Evolutionary conservation across 2,888 invertebrate species (phyloP), one percentile per base, ranked within the genome.

Genomic region (Corbicula japonica): DNA sequence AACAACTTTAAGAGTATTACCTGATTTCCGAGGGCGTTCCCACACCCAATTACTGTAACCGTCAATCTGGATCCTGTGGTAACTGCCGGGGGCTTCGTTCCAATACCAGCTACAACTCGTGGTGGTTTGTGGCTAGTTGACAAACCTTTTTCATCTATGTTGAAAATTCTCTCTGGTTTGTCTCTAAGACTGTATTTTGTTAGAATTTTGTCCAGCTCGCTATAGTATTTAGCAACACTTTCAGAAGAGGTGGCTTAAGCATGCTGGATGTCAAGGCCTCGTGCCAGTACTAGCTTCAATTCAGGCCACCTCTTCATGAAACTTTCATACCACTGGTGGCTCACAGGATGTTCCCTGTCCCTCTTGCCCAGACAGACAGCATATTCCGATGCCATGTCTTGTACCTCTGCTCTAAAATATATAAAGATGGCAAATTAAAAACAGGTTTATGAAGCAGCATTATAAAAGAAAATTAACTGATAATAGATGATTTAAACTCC

Each of bases 61-160:
- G 32, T 21, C n/a, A n/a, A 30, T 12, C 28, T 28, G 26, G 28
- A 54, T 21, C 28, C 54, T 30, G 54, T 30, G 12, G 54, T 54
- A 10, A 54, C 44, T 4, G 41, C 68, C 12, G 35, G 68, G 2
- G 30, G 21, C 56, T 68, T 68, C 44, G 35, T 12, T 10, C 28
- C 8, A 21, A 35, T 44, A 41, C 54, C 44, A 15, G 56, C 28
- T 10, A 68, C 56, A 41, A 56, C 32, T 32, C 38, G 38, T 26
- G 68, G 68, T 21, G 41, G 68, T 30, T 54, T 66, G 30, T 52
- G 66, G 10, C 35, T 35, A 10, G 38, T 6, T 12, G 10, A 26
- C 26, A 66, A n/a, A 38, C 68, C 68, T 21, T 68, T 68, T 30
- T 68, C 68, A 41, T 68, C 68, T 44, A 41, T 32, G 44, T 56